Evolutionary conservation across 2,888 invertebrate species (phyloP).

Genomic region (Pyrocoelia pectoralis): DNA sequence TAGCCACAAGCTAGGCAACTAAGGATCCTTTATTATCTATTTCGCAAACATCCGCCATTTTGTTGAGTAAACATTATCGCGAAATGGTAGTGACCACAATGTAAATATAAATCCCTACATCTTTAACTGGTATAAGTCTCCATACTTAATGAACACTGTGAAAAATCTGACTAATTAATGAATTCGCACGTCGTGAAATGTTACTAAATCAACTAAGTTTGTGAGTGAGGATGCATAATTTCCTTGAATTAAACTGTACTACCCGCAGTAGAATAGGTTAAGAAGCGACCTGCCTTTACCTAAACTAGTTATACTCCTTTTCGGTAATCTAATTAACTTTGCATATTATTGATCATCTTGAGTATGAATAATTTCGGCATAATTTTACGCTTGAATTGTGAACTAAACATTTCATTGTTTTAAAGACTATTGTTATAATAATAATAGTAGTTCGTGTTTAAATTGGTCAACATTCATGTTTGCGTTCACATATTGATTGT

Average conservation of each 20-base stretch:
- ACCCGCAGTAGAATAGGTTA: slow-evolving; percentile 37
- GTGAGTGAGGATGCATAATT: slow-evolving; percentile 20
- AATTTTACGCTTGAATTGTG: background rate
- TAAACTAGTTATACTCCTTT: slow-evolving; percentile 34
- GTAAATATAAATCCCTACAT: slow-evolving; percentile 3
- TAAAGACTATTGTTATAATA: too few species aligned
- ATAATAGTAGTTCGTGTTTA: too few species aligned
- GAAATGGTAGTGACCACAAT: slow-evolving; percentile 36
- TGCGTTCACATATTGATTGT: too few species aligned
- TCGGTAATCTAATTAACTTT: slow-evolving; percentile 40
- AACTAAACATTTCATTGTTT: too few species aligned
- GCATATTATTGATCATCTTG: slow-evolving; percentile 36
- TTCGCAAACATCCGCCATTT: slow-evolving; percentile 32
- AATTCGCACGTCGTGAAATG: background rate
- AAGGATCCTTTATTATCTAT: slow-evolving; percentile 27
- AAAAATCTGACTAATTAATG: background rate
- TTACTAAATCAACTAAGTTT: background rate
- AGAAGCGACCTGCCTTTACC: slow-evolving; percentile 36
- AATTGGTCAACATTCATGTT: too few species aligned
- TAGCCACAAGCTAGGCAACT: slow-evolving; percentile 22
- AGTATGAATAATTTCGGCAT: background rate
- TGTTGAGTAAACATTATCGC: slow-evolving; percentile 32
- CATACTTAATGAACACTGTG: too few species aligned
- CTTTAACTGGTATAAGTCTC: too few species aligned
- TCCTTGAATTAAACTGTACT: slow-evolving; percentile 30